Conservation (phyloP, 2,888 invertebrate genomes). For the Podabrus alpinus region DNA sequence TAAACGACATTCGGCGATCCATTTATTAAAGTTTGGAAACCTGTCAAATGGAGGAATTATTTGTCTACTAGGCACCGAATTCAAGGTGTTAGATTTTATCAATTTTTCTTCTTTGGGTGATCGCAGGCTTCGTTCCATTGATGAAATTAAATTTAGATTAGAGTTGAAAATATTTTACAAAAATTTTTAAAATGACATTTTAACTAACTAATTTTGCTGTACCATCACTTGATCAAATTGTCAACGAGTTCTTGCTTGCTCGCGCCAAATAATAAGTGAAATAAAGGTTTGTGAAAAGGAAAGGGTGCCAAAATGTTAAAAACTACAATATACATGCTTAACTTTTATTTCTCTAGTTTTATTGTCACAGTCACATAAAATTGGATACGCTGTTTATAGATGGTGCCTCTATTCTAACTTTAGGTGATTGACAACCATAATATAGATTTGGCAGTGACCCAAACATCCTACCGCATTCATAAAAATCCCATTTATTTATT, state of each 20-base stretch:
- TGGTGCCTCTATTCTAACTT: slow-evolving; percentile 26
- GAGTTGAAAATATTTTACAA: neutral
- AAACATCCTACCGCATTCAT: slow-evolving; percentile 1
- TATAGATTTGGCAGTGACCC: slow-evolving; percentile 30
- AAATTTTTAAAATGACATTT: neutral
- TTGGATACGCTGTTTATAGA: slow-evolving; percentile 30
- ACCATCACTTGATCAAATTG: neutral
- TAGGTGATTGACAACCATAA: slow-evolving; percentile 25
- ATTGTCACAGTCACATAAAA: slow-evolving; percentile 55
- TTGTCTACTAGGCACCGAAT: neutral
- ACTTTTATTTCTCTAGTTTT: slow-evolving; percentile 50
- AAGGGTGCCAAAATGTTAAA: neutral
- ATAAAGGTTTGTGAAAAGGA: no score
- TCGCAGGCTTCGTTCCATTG: neutral
- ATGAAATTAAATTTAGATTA: neutral
- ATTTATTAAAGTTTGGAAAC: neutral
- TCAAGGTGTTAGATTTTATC: neutral
- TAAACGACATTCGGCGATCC: neutral
- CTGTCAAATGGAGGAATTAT: neutral
- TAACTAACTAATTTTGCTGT: neutral
- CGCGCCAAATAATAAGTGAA: no score
- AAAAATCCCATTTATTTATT: neutral
- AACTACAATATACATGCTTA: neutral
- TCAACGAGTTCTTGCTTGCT: neutral
- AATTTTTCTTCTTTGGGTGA: neutral